A percentile compares a stretch with the other conserved stretches of the same genome.
Evolutionary conservation across 2,113 vertebrate species (phyloP).

Genomic region (Rhinichthys klamathensis): DNA sequence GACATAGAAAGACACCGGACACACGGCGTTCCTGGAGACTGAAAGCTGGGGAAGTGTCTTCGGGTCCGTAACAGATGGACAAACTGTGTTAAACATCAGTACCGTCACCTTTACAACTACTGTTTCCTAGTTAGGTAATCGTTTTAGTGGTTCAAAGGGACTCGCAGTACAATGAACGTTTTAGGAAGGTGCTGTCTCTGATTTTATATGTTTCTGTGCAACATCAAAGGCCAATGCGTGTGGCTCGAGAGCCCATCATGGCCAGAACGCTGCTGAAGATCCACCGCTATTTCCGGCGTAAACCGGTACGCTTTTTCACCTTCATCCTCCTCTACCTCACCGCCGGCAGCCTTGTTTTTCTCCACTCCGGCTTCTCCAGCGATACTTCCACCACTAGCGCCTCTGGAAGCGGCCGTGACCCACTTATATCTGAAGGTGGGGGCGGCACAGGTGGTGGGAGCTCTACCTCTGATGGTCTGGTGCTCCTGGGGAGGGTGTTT

Average conservation of each 20-base stretch:
- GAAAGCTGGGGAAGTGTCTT: not conserved
- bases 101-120: not conserved
- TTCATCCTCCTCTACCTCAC: conserved; percentile 92
- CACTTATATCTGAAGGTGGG: conserved; percentile 62
- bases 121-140: not conserved
- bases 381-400: conserved; percentile 64
- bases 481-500: conserved; percentile 78
- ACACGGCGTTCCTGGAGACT: conserved; percentile 23
- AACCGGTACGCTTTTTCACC: conserved; percentile 89
- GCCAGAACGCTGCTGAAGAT: conserved; percentile 89
- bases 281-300: conserved; percentile 91
- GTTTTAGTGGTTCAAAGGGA: not conserved
- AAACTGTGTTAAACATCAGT: not conserved
- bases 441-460: conserved; percentile 55
- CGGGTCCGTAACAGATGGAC: not conserved
- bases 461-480: conserved; percentile 66
- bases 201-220: conserved; percentile 70
- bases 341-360: conserved; percentile 90
- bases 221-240: conserved; percentile 56
- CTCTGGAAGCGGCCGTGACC: conserved; percentile 58
- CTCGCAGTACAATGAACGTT: not conserved
- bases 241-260: conserved; percentile 79
- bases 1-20: conserved; percentile 54
- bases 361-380: conserved; percentile 85
- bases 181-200: conserved; percentile 46